Evolutionary conservation across 2,888 invertebrate species (phyloP), one percentile per base, ranked within the genome.

Genomic region (Torymus aiolomorphi): DNA sequence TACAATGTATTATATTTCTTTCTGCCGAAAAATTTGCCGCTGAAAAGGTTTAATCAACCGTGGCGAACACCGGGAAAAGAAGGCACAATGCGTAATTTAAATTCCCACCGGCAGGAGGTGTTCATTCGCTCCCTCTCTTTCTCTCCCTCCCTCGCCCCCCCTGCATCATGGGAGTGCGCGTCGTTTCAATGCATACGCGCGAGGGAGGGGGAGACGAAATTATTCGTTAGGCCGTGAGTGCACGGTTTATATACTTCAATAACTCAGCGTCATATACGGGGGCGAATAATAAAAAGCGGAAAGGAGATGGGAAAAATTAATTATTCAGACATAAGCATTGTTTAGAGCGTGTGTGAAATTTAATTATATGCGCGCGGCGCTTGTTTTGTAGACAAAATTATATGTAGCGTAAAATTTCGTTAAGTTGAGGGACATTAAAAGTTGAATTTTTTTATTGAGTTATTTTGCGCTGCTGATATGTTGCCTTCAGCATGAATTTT

Each of bases 1-100:
- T 73, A 57, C 52, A 20, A 18, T 59, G 73, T 52, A 57, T 71
- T 71, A 75, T 69, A 66, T 52, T 70, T 10, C 56, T 62, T 80
- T 63, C 73, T 69, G 62, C n/a, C 18, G 24, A 20, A 72, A 75
- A 73, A 76, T 63, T 72, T 76, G 57, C 16, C 56, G 8, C 42
- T 76, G 81, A 78, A 81, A 81, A 81, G 81, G 78, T 78, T 81
- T 81, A 81, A 81, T 81, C 78, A 81, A 78, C 54, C 78, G 31
- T 65, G 10, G 8, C 8, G 42, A 5, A 42, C 8, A 42, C 42
- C 59, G 67, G 62, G 71, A 57, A 75, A 76, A 69, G 76, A 78
- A 78, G 78, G 63, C 56, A 76, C 76, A 81, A 78, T 73, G 65
- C 73, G 78, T 78, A 76, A 81, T 78, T 81, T 81, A 70, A 76